These are phyloP conservation scores for Acyrthosiphon pisum DNA, from an alignment of 1,140 invertebrate genomes.

Conservation along the genomic window DNA sequence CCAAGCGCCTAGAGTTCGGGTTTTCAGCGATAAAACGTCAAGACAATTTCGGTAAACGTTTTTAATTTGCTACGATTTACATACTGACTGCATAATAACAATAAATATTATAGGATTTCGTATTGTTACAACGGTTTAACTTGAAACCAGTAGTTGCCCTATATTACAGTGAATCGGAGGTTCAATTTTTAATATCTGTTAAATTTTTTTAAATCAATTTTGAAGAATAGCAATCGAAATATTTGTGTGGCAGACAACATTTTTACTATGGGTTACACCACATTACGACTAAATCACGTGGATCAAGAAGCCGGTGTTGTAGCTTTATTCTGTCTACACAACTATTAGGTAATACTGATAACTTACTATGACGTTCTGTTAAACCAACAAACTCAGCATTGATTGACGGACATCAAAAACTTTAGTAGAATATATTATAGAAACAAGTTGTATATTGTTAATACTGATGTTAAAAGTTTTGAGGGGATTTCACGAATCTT, in stretches of 20 bases:
- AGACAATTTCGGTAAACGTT: not conserved
- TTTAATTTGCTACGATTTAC: not conserved
- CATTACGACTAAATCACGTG: not conserved
- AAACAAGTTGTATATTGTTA: not conserved
- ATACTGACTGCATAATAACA: not conserved
- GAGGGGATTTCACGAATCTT: not conserved
- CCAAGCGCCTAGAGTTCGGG: too few relatives aligned
- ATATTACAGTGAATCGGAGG: not conserved
- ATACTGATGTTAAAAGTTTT: not conserved
- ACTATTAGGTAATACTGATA: not conserved
- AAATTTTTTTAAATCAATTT: not conserved
- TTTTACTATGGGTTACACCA: not conserved
- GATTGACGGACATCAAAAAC: conserved; percentile 30
- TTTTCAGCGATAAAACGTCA: not conserved
- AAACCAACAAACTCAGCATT: not conserved
- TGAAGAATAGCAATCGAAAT: not conserved
- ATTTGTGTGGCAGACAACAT: not conserved
- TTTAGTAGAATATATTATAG: not conserved
- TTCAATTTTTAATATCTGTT: not conserved
- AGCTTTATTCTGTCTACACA: not conserved
- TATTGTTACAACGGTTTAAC: not conserved
- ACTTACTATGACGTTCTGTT: not conserved
- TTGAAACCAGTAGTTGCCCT: not conserved
- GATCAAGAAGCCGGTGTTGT: not conserved
- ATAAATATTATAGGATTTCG: not conserved